Base-by-base conservation (phyloP, 2,888 invertebrate species). In the Malachius bipustulatus region DNA sequence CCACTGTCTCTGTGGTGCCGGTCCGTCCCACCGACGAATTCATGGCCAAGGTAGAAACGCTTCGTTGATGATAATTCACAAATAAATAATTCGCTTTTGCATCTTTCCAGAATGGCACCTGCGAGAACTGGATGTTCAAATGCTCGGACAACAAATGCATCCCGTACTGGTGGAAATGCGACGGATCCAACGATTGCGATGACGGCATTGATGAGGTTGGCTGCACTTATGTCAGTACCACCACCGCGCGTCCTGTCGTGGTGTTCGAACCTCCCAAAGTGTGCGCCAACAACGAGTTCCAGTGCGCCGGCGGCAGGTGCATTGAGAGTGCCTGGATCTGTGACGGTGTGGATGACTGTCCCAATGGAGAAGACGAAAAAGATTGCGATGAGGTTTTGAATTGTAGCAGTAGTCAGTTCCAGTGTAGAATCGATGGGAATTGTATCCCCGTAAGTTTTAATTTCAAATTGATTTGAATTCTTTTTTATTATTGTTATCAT, bases 141-240 rank as follows among this genome's bases (percentile, higher is more conserved):
- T 85, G 85, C 50, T 62, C 66, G 11, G 79, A 78, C 47, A 69
- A 64, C 6, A 75, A 74, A 55, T 83, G 82, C 50, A 67, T 83
- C 30, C 82, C 82, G 0, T 73, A 75, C 43, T 81, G 81, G 78
- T 82, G 82, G 85, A 74, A 80, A 43, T 85, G 85, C 52, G 85
- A 85, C 51, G 71, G 66, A 14, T 76, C 80, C 2, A 70, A 78
- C 47, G 85, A 85, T 49, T 85, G 85, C 45, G 77, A 73, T 0
- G 83, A 85, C 45, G 67, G 69, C 26, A 77, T 78, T 1, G 85
- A 87, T 51, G 87, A 87, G 54, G 44, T 70, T 0, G 79, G 77
- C 15, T 47, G 51, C 41, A 39, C 49, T 46, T 53, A 16, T 9
- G 40, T 37, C 3, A 39, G 44, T 2, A 26, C 36, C 30, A 42